Base-by-base conservation (phyloP, 2,888 invertebrate genomes). In the Eueremaeus valkanovi region DNA sequence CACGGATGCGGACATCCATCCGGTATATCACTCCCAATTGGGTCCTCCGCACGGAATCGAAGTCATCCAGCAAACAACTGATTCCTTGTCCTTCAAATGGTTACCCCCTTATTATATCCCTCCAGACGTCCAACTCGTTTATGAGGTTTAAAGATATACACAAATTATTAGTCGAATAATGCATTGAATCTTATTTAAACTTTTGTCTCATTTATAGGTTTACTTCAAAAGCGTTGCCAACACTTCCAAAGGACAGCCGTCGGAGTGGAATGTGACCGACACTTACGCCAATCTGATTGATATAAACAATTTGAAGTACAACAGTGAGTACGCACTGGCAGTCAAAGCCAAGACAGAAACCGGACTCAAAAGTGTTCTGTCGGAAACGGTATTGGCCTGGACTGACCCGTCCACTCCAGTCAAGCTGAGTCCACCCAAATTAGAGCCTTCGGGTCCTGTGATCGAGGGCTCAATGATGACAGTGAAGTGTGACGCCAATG, bases 381-480 rank as follows among this genome's bases (percentile, higher is more conserved):
- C 92, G 0, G 92, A 93, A 84, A 92, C 91, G 0, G 83, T 93
- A 33, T 87, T 92, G 76, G 92, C 91, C 0, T 92, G 92, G 92
- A 92, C 92, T 8, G 92, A 92, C 83, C 92, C 92, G 0, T 92
- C 92, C 0, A 89, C 92, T 81, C 92, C 92, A 0, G 92, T 92
- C 0, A 91, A 90, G 84, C 92, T 93, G 24, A 76, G 79, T 49
- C 78, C 91, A 0, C 92, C 92, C 0, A 90, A 91, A 0, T 89
- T 93, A 61, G 92, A 92, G 82, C 92, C 92, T 0, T 89, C 90
- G 70, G 91, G 91, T 83, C 85, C 92, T 79, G 89, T 92, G 55
- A 88, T 91, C 75, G 92, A 93, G 84, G 92, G 92, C 0, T 89
- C 90, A 80, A 90, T 91, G 78, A 92, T 93, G 90, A 92, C 92